Conservation (phyloP, 1,140 invertebrate genomes). For the Drosophila tropicalis region DNA sequence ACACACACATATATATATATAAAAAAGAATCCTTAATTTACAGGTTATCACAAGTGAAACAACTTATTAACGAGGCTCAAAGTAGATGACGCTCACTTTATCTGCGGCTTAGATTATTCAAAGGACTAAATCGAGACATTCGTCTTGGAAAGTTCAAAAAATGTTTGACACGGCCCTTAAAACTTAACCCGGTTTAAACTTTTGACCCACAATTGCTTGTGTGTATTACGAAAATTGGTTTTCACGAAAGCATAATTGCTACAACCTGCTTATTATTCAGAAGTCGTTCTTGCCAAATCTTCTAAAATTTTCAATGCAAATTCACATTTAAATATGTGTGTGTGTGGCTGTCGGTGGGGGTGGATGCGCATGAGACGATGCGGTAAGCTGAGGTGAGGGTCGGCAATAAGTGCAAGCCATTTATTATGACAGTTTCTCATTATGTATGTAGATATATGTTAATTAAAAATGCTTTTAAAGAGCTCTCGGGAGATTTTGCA, state of each 20-base stretch:
- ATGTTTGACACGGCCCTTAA: too few species aligned
- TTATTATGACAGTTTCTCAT: constrained; percentile 62
- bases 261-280: constrained; percentile 11
- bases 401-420: constrained; percentile 56
- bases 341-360: not conserved
- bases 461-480: constrained; percentile 81
- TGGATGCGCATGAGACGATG: constrained; percentile 8
- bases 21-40: not conserved
- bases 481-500: constrained; percentile 69
- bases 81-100: too few species aligned
- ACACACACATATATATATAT: not conserved
- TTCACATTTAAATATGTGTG: constrained; percentile 25
- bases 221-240: too few species aligned
- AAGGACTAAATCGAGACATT: too few species aligned
- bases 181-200: too few species aligned
- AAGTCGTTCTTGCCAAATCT: not conserved
- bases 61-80: too few species aligned
- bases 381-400: constrained; percentile 1
- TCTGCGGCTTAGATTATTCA: too few species aligned
- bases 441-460: constrained; percentile 76
- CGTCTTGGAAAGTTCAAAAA: too few species aligned
- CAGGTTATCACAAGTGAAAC: too few species aligned
- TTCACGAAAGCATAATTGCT: not conserved
- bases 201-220: too few species aligned
- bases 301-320: constrained; percentile 48